Conservation (phyloP, 2,888 invertebrate species). For the Agapetus fuscipes region DNA sequence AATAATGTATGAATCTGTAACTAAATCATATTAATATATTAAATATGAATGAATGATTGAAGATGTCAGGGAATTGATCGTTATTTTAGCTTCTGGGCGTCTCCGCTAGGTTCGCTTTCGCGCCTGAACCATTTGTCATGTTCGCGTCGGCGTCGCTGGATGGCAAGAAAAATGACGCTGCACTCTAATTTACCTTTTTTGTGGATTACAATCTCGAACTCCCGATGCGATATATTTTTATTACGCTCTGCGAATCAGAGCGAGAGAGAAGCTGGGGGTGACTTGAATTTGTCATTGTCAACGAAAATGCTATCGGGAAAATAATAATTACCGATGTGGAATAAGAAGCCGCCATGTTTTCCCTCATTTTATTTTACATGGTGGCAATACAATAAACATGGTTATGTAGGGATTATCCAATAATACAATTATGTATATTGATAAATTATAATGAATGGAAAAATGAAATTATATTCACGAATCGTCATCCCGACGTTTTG, state of each 20-base stretch:
- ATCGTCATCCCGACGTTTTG: too few species aligned
- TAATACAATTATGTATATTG: too few species aligned
- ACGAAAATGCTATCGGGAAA: neutral
- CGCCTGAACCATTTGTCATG: constrained; percentile 15
- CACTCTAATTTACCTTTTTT: constrained; percentile 19
- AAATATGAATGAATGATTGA: constrained; percentile 8
- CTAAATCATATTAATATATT: neutral
- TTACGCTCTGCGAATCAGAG: neutral
- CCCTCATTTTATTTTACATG: too few species aligned
- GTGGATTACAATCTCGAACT: constrained; percentile 5
- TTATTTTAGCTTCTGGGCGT: constrained; percentile 6
- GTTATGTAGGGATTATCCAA: too few species aligned
- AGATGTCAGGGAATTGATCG: too few species aligned
- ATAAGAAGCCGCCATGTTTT: neutral
- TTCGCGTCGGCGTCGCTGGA: constrained; percentile 13
- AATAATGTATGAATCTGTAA: neutral
- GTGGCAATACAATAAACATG: too few species aligned
- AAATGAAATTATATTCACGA: too few species aligned
- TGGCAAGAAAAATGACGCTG: constrained; percentile 18
- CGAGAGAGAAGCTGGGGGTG: neutral
- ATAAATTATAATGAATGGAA: too few species aligned
- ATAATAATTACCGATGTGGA: neutral
- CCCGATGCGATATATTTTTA: neutral
- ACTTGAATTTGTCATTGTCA: constrained; percentile 4
- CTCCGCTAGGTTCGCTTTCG: constrained; percentile 5